Evolutionary conservation across 1,140 invertebrate genomes (phyloP).

Genomic region (Ceratitis capitata): DNA sequence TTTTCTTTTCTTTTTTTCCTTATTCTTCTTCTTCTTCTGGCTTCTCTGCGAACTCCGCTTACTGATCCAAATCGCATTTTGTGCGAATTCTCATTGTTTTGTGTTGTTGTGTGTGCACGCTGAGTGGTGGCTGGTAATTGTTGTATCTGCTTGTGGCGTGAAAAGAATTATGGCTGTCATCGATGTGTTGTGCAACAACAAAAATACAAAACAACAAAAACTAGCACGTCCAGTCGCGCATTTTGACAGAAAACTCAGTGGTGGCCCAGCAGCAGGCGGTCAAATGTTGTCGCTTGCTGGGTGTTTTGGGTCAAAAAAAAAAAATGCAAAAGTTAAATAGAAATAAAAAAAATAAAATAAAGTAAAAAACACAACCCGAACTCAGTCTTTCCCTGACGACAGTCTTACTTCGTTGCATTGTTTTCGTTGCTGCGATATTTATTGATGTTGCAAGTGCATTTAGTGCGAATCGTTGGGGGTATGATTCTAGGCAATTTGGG

Average conservation of each 20-base stretch:
- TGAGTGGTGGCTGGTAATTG: conserved; percentile 2
- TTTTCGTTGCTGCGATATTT: too few relatives aligned
- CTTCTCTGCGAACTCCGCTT: neutral
- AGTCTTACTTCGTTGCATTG: too few relatives aligned
- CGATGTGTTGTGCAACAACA: neutral
- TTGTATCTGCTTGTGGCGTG: conserved; percentile 12
- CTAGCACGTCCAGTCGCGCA: conserved; percentile 23
- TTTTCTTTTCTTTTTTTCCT: neutral
- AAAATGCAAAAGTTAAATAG: too few relatives aligned
- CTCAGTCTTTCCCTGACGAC: too few relatives aligned
- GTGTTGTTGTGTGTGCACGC: neutral
- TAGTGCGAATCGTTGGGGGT: too few relatives aligned
- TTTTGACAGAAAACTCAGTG: conserved; percentile 35
- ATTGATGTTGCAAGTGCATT: too few relatives aligned
- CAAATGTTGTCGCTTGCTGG: too few relatives aligned
- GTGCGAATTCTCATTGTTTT: conserved; percentile 18
- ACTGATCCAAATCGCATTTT: conserved; percentile 26
- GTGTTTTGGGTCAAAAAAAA: too few relatives aligned
- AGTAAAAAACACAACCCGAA: too few relatives aligned
- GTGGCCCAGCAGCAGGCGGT: conserved; percentile 31
- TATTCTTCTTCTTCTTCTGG: neutral
- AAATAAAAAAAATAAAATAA: too few relatives aligned
- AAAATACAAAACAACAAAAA: neutral
- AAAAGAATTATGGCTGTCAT: conserved; percentile 38
- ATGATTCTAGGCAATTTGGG: too few relatives aligned